Percentiles rank a stretch among this genome's conserved stretches.
Conservation (phyloP, 2,888 invertebrate species). For the Drosophila trichaetosa region DNA sequence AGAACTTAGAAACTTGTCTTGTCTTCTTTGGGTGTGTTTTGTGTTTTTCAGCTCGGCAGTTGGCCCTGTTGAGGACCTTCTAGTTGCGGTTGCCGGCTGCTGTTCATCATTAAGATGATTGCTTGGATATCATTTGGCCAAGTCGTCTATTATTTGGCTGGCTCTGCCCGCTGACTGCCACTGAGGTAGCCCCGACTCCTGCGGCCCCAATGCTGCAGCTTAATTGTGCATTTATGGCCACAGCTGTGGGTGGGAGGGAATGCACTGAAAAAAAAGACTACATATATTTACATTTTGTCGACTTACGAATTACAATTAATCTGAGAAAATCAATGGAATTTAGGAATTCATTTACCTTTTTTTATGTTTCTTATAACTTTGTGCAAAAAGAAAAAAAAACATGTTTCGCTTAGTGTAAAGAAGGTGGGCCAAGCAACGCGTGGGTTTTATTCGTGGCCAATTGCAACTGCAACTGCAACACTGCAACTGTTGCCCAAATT, state of each 20-base stretch:
- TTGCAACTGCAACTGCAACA: slow-evolving; percentile 40
- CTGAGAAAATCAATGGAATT: not conserved
- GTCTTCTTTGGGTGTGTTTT: not conserved
- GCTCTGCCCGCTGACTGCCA: slow-evolving; percentile 20
- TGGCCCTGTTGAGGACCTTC: slow-evolving; percentile 2
- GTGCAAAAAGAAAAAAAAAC: not conserved
- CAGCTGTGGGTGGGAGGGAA: slow-evolving; percentile 18
- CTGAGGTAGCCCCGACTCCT: slow-evolving; percentile 25
- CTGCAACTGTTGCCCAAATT: slow-evolving; percentile 50
- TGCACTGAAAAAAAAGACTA: not conserved
- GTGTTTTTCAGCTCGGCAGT: not conserved
- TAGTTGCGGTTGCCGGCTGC: slow-evolving; percentile 13
- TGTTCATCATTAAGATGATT: slow-evolving; percentile 56
- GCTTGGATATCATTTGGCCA: slow-evolving; percentile 46
- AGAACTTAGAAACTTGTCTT: not conserved
- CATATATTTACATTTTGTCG: not conserved
- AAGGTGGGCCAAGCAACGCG: slow-evolving; percentile 4
- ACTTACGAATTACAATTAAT: not conserved
- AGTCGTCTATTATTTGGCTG: slow-evolving; percentile 46
- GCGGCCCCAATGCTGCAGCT: slow-evolving; percentile 15
- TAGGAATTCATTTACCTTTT: not conserved
- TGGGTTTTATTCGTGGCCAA: slow-evolving; percentile 21
- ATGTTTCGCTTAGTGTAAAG: not conserved
- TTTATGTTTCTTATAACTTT: not conserved
- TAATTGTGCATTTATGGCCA: slow-evolving; percentile 44